Percentiles rank a stretch among this genome's conserved stretches.
Conservation (phyloP, 2,113 vertebrate genomes). For the Sminthopsis crassicaudata region DNA sequence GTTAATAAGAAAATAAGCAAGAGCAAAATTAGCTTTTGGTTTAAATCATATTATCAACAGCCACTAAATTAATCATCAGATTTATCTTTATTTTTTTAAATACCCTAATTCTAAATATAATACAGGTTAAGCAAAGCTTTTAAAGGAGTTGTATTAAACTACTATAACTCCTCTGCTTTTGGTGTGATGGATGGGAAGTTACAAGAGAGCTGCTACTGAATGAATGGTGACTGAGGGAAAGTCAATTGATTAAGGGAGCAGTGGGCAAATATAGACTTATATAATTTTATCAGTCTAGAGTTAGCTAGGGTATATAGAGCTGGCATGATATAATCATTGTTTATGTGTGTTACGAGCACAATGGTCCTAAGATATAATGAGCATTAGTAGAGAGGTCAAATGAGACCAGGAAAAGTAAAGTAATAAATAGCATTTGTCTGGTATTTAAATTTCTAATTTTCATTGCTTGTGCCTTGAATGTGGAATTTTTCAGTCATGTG, state of each 20-base stretch:
- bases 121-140: not conserved
- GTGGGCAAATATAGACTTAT: not conserved
- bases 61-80: constrained; percentile 29
- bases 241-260: not conserved
- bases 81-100: constrained; percentile 40
- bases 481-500: not conserved
- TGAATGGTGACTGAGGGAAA: not conserved
- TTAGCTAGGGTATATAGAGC: not conserved
- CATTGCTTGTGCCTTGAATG: not conserved
- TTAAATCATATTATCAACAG: constrained; percentile 45
- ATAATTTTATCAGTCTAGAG: not conserved
- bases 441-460: not conserved
- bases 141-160: constrained; percentile 7
- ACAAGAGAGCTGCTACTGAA: not conserved
- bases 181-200: not conserved
- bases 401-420: not conserved
- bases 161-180: not conserved
- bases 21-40: constrained; percentile 63
- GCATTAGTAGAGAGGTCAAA: not conserved
- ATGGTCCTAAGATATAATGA: not conserved
- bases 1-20: constrained; percentile 70
- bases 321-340: not conserved
- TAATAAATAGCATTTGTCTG: not conserved
- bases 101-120: not conserved
- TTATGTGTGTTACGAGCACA: not conserved